Evolutionary conservation across 2,113 vertebrate species (phyloP).

Genomic region (Laterallus jamaicensis): DNA sequence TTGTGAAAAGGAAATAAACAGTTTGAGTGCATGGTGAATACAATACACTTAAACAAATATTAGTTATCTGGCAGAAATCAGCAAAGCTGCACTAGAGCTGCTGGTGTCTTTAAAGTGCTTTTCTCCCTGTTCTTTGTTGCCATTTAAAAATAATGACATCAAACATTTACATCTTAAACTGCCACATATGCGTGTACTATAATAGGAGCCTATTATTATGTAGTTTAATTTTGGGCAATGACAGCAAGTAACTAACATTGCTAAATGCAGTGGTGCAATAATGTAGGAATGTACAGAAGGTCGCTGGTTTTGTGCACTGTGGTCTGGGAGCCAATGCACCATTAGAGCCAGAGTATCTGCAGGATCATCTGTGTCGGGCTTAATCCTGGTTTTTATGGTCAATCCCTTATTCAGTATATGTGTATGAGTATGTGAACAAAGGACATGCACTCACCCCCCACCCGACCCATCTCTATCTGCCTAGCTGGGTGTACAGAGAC

Average conservation of each 20-base stretch:
- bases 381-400: neutral
- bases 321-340: neutral
- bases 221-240: neutral
- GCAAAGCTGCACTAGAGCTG: neutral
- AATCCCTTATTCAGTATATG: neutral
- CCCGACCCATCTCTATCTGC: neutral
- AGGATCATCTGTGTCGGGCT: neutral
- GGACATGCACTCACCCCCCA: accelerated
- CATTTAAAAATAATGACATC: neutral
- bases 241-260: neutral
- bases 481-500: neutral
- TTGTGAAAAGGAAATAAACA: neutral
- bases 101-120: neutral
- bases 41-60: neutral
- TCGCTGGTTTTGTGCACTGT: neutral
- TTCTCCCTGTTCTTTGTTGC: neutral
- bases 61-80: neutral
- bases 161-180: neutral
- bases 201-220: neutral
- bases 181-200: neutral
- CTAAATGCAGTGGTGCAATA: neutral
- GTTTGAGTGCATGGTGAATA: neutral
- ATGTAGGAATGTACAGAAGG: neutral
- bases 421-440: neutral
- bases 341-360: neutral